These are phyloP conservation scores for Bombylius major DNA, from an alignment of 2,888 invertebrate genomes.

Conservation along the genomic window DNA sequence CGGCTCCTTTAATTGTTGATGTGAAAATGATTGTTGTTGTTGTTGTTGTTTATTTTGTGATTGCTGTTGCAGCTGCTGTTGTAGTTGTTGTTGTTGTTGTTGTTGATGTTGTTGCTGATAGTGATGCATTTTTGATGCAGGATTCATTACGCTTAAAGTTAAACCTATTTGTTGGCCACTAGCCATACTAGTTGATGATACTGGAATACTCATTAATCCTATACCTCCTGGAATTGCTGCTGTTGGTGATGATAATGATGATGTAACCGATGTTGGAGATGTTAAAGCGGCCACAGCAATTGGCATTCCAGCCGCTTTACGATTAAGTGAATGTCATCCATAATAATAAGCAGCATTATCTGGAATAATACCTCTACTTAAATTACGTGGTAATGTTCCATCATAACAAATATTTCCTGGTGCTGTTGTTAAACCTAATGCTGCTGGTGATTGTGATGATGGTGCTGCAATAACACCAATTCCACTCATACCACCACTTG, in stretches of 20 bases:
- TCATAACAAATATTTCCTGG: constrained; percentile 29
- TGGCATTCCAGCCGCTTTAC: constrained; percentile 15
- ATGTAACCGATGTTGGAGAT: constrained; percentile 25
- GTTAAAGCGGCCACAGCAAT: constrained; percentile 18
- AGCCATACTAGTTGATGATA: no score
- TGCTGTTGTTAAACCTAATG: constrained; percentile 16
- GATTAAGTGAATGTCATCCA: constrained; percentile 35
- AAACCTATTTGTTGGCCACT: background rate
- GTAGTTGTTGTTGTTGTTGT: constrained; percentile 12
- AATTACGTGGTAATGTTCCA: constrained; percentile 27
- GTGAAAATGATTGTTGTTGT: constrained; percentile 9
- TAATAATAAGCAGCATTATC: constrained; percentile 28
- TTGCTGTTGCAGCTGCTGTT: constrained; percentile 10
- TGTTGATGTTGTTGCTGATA: constrained; percentile 10
- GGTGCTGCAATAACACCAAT: constrained; percentile 20
- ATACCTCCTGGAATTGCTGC: background rate
- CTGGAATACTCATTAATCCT: no score
- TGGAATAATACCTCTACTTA: constrained; percentile 15
- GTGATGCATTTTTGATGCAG: background rate
- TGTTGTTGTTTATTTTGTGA: constrained; percentile 15
- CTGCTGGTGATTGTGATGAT: constrained; percentile 17
- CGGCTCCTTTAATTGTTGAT: constrained; percentile 10
- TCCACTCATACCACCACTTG: constrained; percentile 30
- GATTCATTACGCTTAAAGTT: background rate
- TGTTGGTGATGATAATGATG: constrained; percentile 17